A percentile compares a stretch with the other conserved stretches of the same genome.
phyloP scores from a whole-genome alignment of 2,113 vertebrate genomes.

The Phalacrocorax brasilianus region DNA sequence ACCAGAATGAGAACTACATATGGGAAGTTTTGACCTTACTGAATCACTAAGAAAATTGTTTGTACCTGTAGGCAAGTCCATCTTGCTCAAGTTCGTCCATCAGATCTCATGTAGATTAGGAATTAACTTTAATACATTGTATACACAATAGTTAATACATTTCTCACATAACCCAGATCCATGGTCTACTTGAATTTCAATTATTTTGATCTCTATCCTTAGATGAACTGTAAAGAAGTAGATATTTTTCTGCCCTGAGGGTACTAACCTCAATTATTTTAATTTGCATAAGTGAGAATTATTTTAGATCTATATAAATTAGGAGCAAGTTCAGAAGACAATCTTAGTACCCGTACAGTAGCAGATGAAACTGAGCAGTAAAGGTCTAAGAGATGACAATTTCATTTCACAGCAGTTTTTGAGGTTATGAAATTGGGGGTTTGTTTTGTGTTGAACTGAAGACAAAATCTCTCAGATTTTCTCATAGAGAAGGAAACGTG shows the following conservation, averaged over 20 bases:
- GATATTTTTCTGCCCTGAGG: not conserved
- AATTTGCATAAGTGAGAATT: conserved; percentile 1
- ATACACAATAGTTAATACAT: not conserved
- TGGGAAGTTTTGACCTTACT: not conserved
- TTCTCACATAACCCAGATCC: not conserved
- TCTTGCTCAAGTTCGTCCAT: not conserved
- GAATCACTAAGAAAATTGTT: not conserved
- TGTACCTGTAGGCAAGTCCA: not conserved
- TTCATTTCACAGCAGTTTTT: not conserved
- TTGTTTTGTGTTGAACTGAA: not conserved
- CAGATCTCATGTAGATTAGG: not conserved
- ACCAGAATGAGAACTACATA: not conserved
- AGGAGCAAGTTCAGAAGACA: not conserved
- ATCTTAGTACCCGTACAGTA: not conserved
- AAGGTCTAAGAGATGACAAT: not conserved
- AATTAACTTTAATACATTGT: not conserved
- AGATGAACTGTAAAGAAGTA: not conserved
- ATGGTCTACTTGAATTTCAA: not conserved
- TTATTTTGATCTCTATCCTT: not conserved
- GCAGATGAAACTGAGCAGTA: not conserved
- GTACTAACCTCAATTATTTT: conserved; percentile 5
- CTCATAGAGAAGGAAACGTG: not conserved
- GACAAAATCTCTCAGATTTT: not conserved
- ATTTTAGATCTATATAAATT: conserved; percentile 3
- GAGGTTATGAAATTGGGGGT: not conserved